Base-by-base conservation (phyloP, 2,888 invertebrate species). In the Lasioglossum villosulum region DNA sequence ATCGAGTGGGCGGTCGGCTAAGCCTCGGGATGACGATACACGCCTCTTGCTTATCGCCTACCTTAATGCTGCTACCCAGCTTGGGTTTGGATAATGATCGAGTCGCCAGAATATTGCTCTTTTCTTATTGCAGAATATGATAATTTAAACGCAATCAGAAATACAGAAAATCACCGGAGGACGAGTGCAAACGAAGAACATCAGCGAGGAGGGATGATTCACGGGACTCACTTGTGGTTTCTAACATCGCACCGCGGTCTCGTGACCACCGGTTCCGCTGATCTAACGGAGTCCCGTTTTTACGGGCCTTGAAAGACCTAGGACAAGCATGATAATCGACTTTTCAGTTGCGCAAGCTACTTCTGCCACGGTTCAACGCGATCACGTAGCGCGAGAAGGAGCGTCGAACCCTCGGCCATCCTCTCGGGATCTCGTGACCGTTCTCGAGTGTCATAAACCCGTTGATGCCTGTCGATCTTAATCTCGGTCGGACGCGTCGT, bases 161-260 rank as follows among this genome's bases (percentile, higher is more conserved):
- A 19, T 19, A 6, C 19, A 5, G 5, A 48, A 19, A 48, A 48
- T 48, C 48, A 48, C 2, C 6, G 48, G 6, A 5, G 6, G 48
- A 19, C 6, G 48, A 6, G 5, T 19, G 48, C 19, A 1, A 48
- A 48, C 0, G 66, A 45, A 52, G 84, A 56, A 72, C 79, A 75
- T 66, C 63, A 63, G 39, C 77, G 63, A 30, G 73, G 48, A 52
- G 14, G 45, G 76, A 70, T 66, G 79, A 59, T 37, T 16, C 42
- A 78, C 37, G 45, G 70, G 76, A 68, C 73, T 80, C 78, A 78
- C 87, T 87, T 81, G 86, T 86, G 80, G 74, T 86, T 86, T 85
- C 75, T 42, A 63, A 19, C 59, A 19, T 4, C 56, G 72, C 4
- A n/a, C 27, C 45, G 27, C 56, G 71, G 68, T 76, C 63, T 23